phyloP scores from a whole-genome alignment of 1,140 invertebrate genomes.

The Achatina immaculata region DNA sequence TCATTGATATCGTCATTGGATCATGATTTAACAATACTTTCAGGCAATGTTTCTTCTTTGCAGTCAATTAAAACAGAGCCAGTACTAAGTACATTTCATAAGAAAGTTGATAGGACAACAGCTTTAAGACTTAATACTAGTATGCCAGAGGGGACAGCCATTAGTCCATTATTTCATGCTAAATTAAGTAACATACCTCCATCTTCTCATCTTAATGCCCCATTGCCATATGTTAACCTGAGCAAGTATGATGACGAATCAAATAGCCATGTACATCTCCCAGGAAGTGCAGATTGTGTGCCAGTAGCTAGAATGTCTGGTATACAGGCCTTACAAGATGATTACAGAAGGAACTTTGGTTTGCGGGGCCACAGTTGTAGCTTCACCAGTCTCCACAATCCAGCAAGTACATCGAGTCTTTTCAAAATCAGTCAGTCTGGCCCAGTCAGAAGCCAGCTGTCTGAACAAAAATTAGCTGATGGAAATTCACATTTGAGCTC shows the following conservation, averaged over 20 bases:
- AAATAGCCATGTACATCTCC: conserved; percentile 57
- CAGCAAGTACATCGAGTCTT: not conserved
- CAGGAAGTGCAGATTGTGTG: conserved; percentile 39
- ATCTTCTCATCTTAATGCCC: conserved; percentile 57
- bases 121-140: conserved; percentile 28
- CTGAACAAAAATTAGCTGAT: not conserved
- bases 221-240: conserved; percentile 66
- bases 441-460: not conserved
- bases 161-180: conserved; percentile 58
- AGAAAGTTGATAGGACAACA: conserved; percentile 11
- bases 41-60: conserved; percentile 42
- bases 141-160: conserved; percentile 22
- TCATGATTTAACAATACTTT: conserved; percentile 25
- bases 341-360: not conserved
- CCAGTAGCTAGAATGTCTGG: not conserved
- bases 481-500: not conserved
- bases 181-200: conserved; percentile 60
- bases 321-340: not conserved
- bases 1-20: not conserved
- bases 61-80: conserved; percentile 1
- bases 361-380: conserved; percentile 2
- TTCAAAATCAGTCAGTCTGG: not conserved
- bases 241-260: conserved; percentile 61
- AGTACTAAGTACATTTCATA: not conserved
- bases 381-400: conserved; percentile 7